Conservation (phyloP, 2,113 vertebrate genomes). For the Forbesichthys agassizii region DNA sequence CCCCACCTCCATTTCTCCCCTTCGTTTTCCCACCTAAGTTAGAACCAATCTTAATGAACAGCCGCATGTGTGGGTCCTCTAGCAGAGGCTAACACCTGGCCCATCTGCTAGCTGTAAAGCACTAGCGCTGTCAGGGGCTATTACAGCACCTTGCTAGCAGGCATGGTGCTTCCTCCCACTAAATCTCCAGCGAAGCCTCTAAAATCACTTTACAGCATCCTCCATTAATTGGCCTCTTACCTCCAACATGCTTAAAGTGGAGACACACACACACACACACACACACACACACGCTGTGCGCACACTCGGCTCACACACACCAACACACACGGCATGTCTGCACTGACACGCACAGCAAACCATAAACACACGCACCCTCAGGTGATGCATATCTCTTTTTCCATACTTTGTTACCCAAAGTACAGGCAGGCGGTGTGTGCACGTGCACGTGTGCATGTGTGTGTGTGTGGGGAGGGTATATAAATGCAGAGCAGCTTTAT, state of each 20-base stretch:
- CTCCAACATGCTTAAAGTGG: constrained; percentile 37
- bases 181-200: constrained; percentile 57
- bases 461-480: neutral
- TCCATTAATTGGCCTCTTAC: constrained; percentile 60
- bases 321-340: neutral
- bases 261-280: constrained; percentile 16
- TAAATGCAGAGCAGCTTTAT: constrained; percentile 47
- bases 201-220: constrained; percentile 69
- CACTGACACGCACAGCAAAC: constrained; percentile 23
- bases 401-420: constrained; percentile 37
- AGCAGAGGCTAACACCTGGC: constrained; percentile 63
- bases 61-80: constrained; percentile 25
- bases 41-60: constrained; percentile 61
- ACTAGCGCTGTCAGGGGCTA: constrained; percentile 53
- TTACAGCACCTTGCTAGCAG: constrained; percentile 63
- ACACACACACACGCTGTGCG: neutral
- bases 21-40: constrained; percentile 11
- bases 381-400: constrained; percentile 33
- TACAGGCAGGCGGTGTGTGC: constrained; percentile 25
- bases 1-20: neutral
- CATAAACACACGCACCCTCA: constrained; percentile 46
- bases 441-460: constrained; percentile 3
- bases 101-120: constrained; percentile 70
- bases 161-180: constrained; percentile 65
- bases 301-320: neutral